These are phyloP conservation scores for Oedothorax gibbosus DNA, from an alignment of 1,140 invertebrate species.

Conservation along the genomic window DNA sequence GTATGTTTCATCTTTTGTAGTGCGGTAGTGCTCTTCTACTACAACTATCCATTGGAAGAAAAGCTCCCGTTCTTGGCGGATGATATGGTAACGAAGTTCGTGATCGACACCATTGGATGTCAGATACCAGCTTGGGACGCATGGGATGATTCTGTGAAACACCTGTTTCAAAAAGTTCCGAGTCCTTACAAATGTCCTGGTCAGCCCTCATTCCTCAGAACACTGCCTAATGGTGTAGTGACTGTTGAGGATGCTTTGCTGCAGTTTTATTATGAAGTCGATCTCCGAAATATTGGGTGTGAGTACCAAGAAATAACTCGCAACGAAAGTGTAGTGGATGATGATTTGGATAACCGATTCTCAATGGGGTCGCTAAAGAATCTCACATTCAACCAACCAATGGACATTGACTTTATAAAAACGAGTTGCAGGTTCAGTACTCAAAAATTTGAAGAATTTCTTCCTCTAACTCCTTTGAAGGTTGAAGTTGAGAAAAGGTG, in stretches of 20 bases:
- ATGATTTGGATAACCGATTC: conserved; percentile 38
- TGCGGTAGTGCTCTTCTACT: conserved; percentile 14
- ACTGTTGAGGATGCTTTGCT: conserved; percentile 46
- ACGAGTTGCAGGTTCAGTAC: conserved; percentile 15
- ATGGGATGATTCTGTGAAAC: conserved; percentile 76
- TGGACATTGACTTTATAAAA: conserved; percentile 49
- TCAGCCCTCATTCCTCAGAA: conserved; percentile 33
- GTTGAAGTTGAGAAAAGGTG: conserved; percentile 29
- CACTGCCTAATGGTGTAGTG: conserved; percentile 25
- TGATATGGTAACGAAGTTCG: conserved; percentile 10
- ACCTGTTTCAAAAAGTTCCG: conserved; percentile 70
- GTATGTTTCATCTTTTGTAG: conserved; percentile 33
- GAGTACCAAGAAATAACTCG: conserved; percentile 21
- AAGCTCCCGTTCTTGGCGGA: conserved; percentile 10
- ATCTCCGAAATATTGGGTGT: conserved; percentile 22
- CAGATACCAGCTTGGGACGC: conserved; percentile 82
- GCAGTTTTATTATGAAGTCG: conserved; percentile 50
- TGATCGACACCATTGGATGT: conserved; percentile 81
- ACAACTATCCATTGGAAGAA: conserved; percentile 6
- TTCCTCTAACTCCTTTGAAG: conserved; percentile 59
- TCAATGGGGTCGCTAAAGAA: neutral
- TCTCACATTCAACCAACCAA: conserved; percentile 38
- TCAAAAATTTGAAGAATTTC: conserved; percentile 7
- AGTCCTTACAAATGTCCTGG: conserved; percentile 37
- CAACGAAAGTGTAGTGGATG: neutral